Conservation (phyloP, 1,140 invertebrate species). For the Drosophila nannoptera region DNA sequence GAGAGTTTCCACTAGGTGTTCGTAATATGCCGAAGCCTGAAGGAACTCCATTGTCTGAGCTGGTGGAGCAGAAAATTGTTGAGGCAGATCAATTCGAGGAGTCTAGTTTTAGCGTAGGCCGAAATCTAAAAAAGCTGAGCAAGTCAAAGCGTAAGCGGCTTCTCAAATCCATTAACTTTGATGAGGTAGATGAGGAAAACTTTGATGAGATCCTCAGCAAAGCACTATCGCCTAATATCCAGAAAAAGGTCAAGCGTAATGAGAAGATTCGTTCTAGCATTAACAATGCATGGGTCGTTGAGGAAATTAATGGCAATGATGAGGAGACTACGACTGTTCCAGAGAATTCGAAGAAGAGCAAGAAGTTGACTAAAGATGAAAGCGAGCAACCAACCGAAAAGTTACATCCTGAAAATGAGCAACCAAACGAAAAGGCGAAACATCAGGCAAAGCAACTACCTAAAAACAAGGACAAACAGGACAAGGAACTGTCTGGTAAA, state of each 20-base stretch:
- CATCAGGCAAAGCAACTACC: conserved; percentile 16
- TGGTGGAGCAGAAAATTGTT: conserved; percentile 68
- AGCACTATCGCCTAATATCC: conserved; percentile 57
- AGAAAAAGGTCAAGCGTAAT: conserved; percentile 53
- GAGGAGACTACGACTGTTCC: background rate
- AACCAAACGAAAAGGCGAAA: conserved; percentile 15
- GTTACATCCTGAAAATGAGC: background rate
- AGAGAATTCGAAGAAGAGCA: conserved; percentile 11
- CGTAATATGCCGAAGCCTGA: conserved; percentile 79
- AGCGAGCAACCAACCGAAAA: conserved; percentile 10
- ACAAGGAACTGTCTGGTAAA: conserved; percentile 7
- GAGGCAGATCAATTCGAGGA: conserved; percentile 69
- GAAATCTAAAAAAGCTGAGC: conserved; percentile 72
- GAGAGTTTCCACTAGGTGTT: conserved; percentile 83
- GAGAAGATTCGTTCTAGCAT: conserved; percentile 58
- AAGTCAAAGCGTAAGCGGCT: conserved; percentile 73
- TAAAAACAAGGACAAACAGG: no score
- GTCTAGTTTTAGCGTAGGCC: conserved; percentile 52
- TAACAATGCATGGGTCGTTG: conserved; percentile 61
- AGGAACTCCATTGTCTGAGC: conserved; percentile 44
- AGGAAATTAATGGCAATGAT: conserved; percentile 53
- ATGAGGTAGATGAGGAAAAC: conserved; percentile 70
- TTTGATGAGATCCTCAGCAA: conserved; percentile 64
- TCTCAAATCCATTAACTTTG: conserved; percentile 67
- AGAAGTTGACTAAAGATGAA: conserved; percentile 7